These are phyloP conservation scores for Helicoverpa armigera DNA, from an alignment of 1,140 invertebrate species.

Conservation along the genomic window DNA sequence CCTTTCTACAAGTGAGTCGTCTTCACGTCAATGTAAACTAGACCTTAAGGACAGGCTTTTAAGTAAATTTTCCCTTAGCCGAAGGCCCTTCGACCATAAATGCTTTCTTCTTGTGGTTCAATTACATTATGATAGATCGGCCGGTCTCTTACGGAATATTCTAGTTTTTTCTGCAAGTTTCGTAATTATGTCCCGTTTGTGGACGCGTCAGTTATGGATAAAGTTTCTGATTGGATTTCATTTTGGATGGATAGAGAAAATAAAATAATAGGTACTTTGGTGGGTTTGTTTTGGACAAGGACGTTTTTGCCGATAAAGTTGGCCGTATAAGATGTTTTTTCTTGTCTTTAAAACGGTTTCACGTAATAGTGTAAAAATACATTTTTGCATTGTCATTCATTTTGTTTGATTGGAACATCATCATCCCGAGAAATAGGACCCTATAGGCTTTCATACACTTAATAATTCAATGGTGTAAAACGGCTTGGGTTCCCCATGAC, in stretches of 20 bases:
- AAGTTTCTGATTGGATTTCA: slow-evolving; percentile 38
- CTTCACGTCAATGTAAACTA: neutral
- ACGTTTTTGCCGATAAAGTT: neutral
- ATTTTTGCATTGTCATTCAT: too few relatives aligned
- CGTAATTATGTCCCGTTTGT: slow-evolving; percentile 26
- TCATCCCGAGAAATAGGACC: too few relatives aligned
- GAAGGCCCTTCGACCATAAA: slow-evolving; percentile 33
- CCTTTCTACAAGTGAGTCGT: neutral
- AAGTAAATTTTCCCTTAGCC: slow-evolving; percentile 68
- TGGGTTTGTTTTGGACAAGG: neutral
- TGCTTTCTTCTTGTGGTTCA: slow-evolving; percentile 27
- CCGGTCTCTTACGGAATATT: slow-evolving; percentile 24
- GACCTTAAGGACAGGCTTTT: slow-evolving; percentile 70
- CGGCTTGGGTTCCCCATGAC: neutral
- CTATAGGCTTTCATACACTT: neutral
- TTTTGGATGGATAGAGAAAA: slow-evolving; percentile 28
- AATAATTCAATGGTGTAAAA: neutral
- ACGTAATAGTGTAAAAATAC: too few relatives aligned
- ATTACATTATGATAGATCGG: slow-evolving; percentile 36
- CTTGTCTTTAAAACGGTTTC: too few relatives aligned
- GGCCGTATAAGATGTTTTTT: too few relatives aligned
- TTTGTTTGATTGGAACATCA: too few relatives aligned
- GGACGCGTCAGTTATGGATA: slow-evolving; percentile 27
- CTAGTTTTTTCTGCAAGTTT: slow-evolving; percentile 33
- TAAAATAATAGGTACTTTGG: slow-evolving; percentile 12